Percentiles rank a stretch among this genome's conserved stretches.
Conservation (phyloP, 2,888 invertebrate genomes). For the Meiosimyza decipiens region DNA sequence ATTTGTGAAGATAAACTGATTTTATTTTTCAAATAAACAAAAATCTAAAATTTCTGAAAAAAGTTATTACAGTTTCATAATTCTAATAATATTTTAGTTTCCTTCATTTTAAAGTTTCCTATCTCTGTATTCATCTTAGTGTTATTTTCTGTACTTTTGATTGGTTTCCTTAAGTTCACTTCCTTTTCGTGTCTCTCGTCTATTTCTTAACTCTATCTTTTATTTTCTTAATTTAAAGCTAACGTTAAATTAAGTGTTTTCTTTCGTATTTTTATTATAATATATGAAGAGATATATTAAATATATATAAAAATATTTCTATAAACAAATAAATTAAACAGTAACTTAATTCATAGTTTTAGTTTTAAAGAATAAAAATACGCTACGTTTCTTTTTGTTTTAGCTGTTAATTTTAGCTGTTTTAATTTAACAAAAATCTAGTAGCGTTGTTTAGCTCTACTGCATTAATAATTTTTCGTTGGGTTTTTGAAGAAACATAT, state of each 20-base stretch:
- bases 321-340: conserved; percentile 56
- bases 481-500: no score
- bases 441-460: no score
- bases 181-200: not conserved
- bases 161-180: not conserved
- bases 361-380: conserved; percentile 58
- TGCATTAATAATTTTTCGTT: no score
- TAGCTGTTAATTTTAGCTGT: no score
- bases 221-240: conserved; percentile 14
- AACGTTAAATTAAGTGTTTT: conserved; percentile 18
- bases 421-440: no score
- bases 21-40: conserved; percentile 35
- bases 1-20: conserved; percentile 15
- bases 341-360: conserved; percentile 63
- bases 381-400: conserved; percentile 16
- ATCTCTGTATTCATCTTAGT: no score
- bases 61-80: conserved; percentile 16
- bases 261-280: conserved; percentile 32
- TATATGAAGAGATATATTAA: not conserved
- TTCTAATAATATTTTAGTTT: no score
- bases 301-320: conserved; percentile 50
- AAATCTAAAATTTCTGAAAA: conserved; percentile 5
- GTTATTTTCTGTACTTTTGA: no score
- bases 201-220: conserved; percentile 1
- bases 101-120: no score